Base-by-base conservation (phyloP, 2,888 invertebrate genomes). In the Rotaria socialis region DNA sequence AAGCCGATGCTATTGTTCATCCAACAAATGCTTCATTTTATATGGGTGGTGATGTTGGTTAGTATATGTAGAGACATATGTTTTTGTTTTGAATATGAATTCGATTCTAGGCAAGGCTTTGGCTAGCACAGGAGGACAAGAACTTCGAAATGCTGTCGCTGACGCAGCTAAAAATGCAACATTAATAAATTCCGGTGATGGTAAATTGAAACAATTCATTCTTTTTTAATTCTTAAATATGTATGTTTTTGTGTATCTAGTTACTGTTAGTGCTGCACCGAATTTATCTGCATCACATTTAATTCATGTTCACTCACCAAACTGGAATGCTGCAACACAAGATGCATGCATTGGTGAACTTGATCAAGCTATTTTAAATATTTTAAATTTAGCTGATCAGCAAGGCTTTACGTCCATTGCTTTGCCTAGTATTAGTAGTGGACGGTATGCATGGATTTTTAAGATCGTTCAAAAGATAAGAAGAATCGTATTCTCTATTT, bases 31-130 rank as follows among this genome's bases (percentile, higher is more conserved):
- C 89, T 55, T 89, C 89, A 47, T 91, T 91, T 88, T 90, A 91
- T 87, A 90, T 92, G 90, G 91, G 91, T 87, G 92, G 92, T 47
- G 92, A 92, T 90, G 92, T 92, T 58, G 92, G 92, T 91, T 88
- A 3, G 80, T 80, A 88, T 60, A 2, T 50, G 50, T 5, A 50
- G 50, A 7, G 24, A 19, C 2, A 35, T 35, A 35, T 35, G 2
- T 27, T 60, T 24, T 85, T 47, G 10, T 58, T 6, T 11, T 41
- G 11, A 22, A 50, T 16, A 35, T 58, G 14, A 43, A 50, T 35
- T 35, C 35, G 35, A 35, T 84, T 7, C 0, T 50, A 85, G 85
- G 80, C 47, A 41, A 80, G 22, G 91, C 92, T 19, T 89, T 92
- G 56, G 90, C 91, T 88, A 92, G 90, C 88, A 91, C 90, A 52